These are phyloP conservation scores for Perca flavescens DNA, from an alignment of 2,113 vertebrate species.

Conservation along the genomic window DNA sequence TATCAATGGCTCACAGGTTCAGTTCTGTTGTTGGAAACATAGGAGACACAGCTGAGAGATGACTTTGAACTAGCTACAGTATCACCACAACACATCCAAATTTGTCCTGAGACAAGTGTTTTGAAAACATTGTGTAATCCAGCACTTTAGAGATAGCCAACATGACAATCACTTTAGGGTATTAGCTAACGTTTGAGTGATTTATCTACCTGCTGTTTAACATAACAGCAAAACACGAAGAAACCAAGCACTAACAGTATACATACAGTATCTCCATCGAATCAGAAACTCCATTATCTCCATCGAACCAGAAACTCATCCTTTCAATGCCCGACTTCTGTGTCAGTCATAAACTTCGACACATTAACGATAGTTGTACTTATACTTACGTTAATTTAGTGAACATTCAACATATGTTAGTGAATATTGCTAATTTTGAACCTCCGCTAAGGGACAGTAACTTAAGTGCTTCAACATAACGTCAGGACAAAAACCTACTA, in stretches of 20 bases:
- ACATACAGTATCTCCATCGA: background rate
- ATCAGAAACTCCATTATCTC: background rate
- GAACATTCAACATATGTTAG: no score
- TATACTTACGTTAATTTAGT: background rate
- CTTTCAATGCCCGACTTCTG: no score
- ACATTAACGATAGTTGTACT: background rate
- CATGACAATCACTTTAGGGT: background rate
- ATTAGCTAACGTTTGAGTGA: background rate
- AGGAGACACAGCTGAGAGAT: background rate
- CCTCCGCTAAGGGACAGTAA: background rate
- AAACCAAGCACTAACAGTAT: background rate
- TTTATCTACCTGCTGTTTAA: background rate
- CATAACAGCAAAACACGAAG: background rate
- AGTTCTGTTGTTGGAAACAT: background rate
- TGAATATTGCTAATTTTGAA: no score
- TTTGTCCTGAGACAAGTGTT: background rate
- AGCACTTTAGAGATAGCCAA: background rate
- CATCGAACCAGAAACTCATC: background rate
- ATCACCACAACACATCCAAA: background rate
- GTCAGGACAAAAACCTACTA: background rate
- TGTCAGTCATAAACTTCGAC: background rate
- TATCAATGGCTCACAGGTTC: background rate
- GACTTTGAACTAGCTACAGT: background rate
- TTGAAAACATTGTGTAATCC: slow-evolving; percentile 9
- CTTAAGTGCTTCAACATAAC: background rate